Evolutionary conservation across 2,888 invertebrate genomes (phyloP), one percentile per base, ranked within the genome.

Genomic region (Odontocerum albicorne): DNA sequence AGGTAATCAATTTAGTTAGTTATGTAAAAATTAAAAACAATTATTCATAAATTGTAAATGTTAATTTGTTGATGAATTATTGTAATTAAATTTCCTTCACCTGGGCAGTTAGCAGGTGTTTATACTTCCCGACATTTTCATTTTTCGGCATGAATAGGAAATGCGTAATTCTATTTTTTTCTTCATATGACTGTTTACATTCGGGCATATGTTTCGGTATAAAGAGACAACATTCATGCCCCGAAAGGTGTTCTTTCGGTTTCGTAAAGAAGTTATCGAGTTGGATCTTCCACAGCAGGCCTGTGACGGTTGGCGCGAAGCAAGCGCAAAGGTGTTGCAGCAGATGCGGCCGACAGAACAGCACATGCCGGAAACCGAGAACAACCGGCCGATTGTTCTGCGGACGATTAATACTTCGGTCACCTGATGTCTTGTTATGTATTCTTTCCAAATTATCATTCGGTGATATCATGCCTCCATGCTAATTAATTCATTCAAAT

Each of bases 331-430:
- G 54, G 58, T 55, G 54, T 46, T 32, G 35, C 21, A 20, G 57
- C 52, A 50, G 57, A 45, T 50, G 54, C 42, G n/a, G n/a, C n/a
- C n/a, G n/a, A n/a, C n/a, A 49, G 49, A 38, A 19, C 15, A 20
- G 16, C 54, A 56, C 43, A 47, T 51, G 58, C 58, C 58, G 58
- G 58, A 58, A 58, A 50, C 54, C 35, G 22, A 15, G 6, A 22
- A 12, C 49, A 43, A 32, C 20, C 35, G 16, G 4, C 31, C 55
- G 21, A 21, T 31, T 44, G 35, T 44, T 21, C 31, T 21, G 19
- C 19, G 20, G 32, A 3, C 50, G 6, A 43, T 43, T 36, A 27
- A 20, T n/a, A 15, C 35, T 15, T 2, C 15, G 20, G 13, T 42
- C 42, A 42, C 42, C 42, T 42, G 19, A 20, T 21, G 42, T 42